phyloP scores from a whole-genome alignment of 2,113 vertebrate species.

The Pholis gunnellus region DNA sequence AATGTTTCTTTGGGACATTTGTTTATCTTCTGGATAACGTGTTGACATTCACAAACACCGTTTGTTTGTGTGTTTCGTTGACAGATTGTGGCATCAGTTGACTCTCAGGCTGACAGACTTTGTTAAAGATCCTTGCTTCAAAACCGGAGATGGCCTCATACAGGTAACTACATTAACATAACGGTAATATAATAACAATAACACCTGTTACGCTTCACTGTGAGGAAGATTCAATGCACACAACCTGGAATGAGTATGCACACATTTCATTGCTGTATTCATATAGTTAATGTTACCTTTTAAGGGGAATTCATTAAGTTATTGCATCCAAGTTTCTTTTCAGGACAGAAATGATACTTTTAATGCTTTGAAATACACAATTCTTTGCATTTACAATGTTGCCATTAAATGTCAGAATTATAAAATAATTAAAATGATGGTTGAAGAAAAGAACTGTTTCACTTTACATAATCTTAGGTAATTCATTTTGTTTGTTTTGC shows the following conservation, averaged over 20 bases:
- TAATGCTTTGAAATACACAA: neutral
- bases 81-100: conserved; percentile 97
- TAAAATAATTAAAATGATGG: neutral
- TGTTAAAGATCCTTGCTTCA: conserved; percentile 94
- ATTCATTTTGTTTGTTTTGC: neutral
- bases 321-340: neutral
- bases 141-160: conserved; percentile 94
- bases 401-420: neutral
- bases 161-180: conserved; percentile 83
- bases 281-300: neutral
- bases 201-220: neutral
- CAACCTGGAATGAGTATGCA: neutral
- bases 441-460: neutral
- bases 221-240: neutral
- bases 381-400: neutral
- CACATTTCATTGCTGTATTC: neutral
- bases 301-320: neutral
- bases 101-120: conserved; percentile 94
- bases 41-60: neutral
- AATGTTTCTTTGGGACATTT: neutral
- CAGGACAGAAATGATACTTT: neutral
- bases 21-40: neutral
- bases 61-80: neutral
- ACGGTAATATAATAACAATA: no score
- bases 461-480: neutral